These are phyloP conservation scores for Neotoxoptera formosana DNA, from an alignment of 1,140 invertebrate species.

Conservation along the genomic window DNA sequence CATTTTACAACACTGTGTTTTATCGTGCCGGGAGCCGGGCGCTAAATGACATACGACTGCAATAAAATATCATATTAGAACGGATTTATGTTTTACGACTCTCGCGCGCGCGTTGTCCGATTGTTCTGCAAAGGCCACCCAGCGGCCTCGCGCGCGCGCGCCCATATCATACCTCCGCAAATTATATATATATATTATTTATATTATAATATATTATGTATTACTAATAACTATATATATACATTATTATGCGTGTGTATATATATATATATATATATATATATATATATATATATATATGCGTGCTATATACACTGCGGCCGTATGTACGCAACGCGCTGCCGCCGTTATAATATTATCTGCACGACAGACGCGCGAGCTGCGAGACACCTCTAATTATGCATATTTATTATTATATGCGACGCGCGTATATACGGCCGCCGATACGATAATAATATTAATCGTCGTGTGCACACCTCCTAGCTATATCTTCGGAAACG, in stretches of 20 bases:
- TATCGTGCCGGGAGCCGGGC: slow-evolving; percentile 13
- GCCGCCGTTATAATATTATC: not conserved
- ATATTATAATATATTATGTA: not conserved
- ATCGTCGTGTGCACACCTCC: no score
- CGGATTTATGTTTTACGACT: slow-evolving; percentile 40
- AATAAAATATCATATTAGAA: slow-evolving; percentile 54
- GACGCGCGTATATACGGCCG: not conserved
- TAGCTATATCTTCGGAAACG: not conserved
- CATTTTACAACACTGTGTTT: slow-evolving; percentile 36
- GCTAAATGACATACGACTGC: slow-evolving; percentile 45
- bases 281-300: not conserved
- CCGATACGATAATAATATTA: no score
- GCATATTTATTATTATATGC: not conserved
- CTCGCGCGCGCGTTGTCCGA: not conserved
- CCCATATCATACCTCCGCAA: not conserved
- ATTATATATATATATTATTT: not conserved
- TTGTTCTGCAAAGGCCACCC: slow-evolving; percentile 41
- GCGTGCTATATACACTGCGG: not conserved
- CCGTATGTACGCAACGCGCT: not conserved
- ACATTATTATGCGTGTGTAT: no score
- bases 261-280: no score
- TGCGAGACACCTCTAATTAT: not conserved
- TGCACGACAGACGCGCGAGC: not conserved
- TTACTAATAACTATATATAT: slow-evolving; percentile 7
- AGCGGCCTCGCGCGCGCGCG: not conserved